Conservation (phyloP, 2,888 invertebrate genomes). For the Nesidiocoris tenuis region DNA sequence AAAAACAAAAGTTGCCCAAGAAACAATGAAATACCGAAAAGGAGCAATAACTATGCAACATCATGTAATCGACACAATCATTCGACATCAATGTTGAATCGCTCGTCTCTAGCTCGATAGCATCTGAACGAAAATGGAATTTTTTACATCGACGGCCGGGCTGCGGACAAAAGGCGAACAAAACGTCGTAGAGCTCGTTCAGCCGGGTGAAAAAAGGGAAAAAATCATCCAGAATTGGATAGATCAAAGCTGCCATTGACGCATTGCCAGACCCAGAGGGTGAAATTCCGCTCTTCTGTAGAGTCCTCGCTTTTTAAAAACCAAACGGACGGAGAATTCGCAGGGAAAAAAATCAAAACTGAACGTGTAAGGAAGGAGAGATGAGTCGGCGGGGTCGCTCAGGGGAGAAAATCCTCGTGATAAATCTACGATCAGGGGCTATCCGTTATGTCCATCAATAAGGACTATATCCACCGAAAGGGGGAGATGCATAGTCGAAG, state of each 20-base stretch:
- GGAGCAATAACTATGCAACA: too few relatives aligned
- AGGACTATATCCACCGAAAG: constrained; percentile 35
- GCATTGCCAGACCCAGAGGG: constrained; percentile 7
- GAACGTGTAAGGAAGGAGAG: not conserved
- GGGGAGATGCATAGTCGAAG: constrained; percentile 5
- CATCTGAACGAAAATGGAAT: not conserved
- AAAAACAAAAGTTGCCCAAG: too few relatives aligned
- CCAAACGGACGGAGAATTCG: constrained; percentile 4
- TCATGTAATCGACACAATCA: too few relatives aligned
- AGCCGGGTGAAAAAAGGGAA: constrained; percentile 3
- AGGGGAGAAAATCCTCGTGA: constrained; percentile 24
- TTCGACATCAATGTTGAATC: too few relatives aligned
- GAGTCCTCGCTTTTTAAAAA: constrained; percentile 17
- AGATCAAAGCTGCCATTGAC: constrained; percentile 42
- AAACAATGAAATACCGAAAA: too few relatives aligned
- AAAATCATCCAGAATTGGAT: constrained; percentile 31
- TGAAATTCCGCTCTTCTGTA: constrained; percentile 13
- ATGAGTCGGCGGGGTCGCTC: not conserved
- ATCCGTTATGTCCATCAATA: constrained; percentile 44
- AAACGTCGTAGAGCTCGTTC: not conserved
- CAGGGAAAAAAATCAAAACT: not conserved
- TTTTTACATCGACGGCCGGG: not conserved
- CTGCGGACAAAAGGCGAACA: not conserved
- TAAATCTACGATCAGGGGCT: constrained; percentile 45
- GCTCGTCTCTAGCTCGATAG: not conserved